These are phyloP conservation scores for Conopomorpha cramerella DNA, from an alignment of 1,140 invertebrate species.

Conservation along the genomic window DNA sequence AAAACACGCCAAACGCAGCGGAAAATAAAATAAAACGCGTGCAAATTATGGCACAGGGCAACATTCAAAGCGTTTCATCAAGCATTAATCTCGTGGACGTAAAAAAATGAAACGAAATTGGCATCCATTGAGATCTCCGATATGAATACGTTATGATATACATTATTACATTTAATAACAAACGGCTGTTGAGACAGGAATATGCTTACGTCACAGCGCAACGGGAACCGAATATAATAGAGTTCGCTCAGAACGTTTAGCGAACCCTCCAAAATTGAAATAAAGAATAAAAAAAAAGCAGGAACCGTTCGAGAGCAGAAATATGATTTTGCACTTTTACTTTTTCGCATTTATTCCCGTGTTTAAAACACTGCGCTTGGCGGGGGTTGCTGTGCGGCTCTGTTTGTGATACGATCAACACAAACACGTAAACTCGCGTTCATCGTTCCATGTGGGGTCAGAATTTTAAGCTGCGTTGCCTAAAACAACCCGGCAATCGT, in stretches of 20 bases:
- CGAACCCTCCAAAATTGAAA: conserved; percentile 56
- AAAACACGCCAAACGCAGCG: too few relatives aligned
- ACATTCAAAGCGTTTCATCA: too few relatives aligned
- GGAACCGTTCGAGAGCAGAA: conserved; percentile 54
- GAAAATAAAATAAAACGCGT: too few relatives aligned
- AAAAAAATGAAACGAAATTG: conserved; percentile 32
- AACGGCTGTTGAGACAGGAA: conserved; percentile 38
- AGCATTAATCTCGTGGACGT: conserved; percentile 10
- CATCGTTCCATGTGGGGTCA: background rate
- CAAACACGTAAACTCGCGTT: background rate
- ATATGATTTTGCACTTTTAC: conserved; percentile 58
- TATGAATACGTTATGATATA: conserved; percentile 58
- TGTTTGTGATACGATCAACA: conserved; percentile 16
- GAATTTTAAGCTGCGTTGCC: background rate
- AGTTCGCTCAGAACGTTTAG: conserved; percentile 51
- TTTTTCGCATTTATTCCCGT: conserved; percentile 27
- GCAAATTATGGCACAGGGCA: too few relatives aligned
- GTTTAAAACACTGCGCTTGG: conserved; percentile 33
- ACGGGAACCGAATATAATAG: conserved; percentile 50
- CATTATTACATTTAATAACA: conserved; percentile 55
- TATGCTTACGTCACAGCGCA: conserved; percentile 44
- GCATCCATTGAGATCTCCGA: conserved; percentile 51
- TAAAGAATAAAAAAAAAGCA: conserved; percentile 56
- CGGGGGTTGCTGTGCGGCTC: conserved; percentile 18
- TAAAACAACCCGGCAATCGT: too few relatives aligned